A percentile compares a stretch with the other conserved stretches of the same genome.
Evolutionary conservation across 2,888 invertebrate genomes (phyloP).

Genomic region (Drosophila neoperkinsi): DNA sequence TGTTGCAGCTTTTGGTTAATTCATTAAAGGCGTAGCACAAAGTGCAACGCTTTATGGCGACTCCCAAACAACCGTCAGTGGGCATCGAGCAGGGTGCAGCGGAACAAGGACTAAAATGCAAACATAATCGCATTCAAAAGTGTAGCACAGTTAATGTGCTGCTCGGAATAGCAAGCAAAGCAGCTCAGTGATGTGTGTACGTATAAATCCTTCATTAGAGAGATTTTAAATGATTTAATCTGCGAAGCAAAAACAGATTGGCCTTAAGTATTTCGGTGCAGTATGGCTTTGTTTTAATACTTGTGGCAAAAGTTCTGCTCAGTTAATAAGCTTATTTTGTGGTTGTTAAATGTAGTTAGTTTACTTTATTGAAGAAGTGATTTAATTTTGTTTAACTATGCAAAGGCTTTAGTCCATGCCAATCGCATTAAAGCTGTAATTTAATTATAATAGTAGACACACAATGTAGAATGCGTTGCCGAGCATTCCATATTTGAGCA

Average conservation of each 20-base stretch:
- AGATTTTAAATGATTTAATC: conserved; percentile 47
- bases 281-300: neutral
- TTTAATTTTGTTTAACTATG: neutral
- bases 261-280: neutral
- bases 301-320: no score
- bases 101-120: conserved; percentile 12
- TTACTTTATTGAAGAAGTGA: neutral
- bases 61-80: conserved; percentile 27
- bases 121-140: conserved; percentile 42
- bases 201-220: conserved; percentile 55
- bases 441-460: neutral
- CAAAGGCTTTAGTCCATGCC: neutral
- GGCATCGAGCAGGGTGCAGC: neutral
- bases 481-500: neutral
- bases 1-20: conserved; percentile 50
- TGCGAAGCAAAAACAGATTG: neutral
- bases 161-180: neutral
- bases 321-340: neutral
- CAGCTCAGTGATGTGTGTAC: conserved; percentile 29
- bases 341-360: neutral
- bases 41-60: conserved; percentile 67
- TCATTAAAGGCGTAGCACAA: conserved; percentile 54
- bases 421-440: neutral
- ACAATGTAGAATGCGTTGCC: neutral
- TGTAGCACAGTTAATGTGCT: conserved; percentile 11